phyloP scores from a whole-genome alignment of 2,113 vertebrate genomes.

The Silurus glanis region DNA sequence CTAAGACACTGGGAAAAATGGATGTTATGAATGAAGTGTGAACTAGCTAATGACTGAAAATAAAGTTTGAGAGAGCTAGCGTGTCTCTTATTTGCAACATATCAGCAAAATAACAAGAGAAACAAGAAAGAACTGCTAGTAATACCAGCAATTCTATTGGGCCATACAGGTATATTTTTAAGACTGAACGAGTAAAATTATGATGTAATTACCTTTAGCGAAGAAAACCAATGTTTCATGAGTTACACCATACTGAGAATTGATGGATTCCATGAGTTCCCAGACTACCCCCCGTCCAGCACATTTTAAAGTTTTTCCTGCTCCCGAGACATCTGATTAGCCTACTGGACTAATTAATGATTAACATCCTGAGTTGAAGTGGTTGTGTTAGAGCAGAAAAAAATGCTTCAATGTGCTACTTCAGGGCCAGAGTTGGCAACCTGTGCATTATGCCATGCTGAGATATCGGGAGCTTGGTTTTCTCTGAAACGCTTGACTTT shows the following conservation, averaged over 20 bases:
- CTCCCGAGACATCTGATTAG: constrained; percentile 8
- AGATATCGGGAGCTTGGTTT: background rate
- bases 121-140: background rate
- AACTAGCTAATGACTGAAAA: background rate
- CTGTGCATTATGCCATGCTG: background rate
- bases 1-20: background rate
- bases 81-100: background rate
- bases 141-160: background rate
- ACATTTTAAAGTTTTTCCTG: constrained; percentile 1
- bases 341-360: background rate
- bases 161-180: background rate
- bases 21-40: no score
- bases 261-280: background rate
- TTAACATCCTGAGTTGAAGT: background rate
- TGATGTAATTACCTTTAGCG: background rate
- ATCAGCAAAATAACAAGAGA: background rate
- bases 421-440: background rate
- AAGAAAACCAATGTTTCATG: background rate
- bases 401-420: background rate
- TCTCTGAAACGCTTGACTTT: background rate
- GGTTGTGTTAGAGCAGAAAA: background rate
- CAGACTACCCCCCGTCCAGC: constrained; percentile 15
- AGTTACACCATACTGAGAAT: background rate
- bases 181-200: background rate
- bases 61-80: background rate